phyloP scores from a whole-genome alignment of 1,140 invertebrate genomes.

The Atta colombica region DNA sequence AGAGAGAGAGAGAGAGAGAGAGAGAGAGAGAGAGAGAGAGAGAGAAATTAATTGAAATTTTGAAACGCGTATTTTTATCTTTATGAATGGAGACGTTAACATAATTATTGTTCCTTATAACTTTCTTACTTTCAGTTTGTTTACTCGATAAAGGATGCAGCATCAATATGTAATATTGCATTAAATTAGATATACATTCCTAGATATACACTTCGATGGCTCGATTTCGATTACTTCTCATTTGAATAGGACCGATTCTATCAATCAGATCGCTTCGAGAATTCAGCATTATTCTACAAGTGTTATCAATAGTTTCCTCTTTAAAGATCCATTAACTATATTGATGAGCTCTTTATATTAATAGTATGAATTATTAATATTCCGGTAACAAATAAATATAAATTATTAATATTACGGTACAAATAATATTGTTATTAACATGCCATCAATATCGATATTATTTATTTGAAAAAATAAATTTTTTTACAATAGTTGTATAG shows the following conservation, averaged over 20 bases:
- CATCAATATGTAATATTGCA: background rate
- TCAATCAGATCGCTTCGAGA: constrained; percentile 10
- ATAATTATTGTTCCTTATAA: constrained; percentile 20
- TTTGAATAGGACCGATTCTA: constrained; percentile 37
- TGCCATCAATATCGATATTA: background rate
- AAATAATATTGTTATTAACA: constrained; percentile 32
- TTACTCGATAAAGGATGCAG: constrained; percentile 6
- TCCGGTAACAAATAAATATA: background rate
- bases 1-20: too few species aligned
- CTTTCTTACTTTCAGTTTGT: background rate
- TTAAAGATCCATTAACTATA: background rate
- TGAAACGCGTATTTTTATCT: constrained; percentile 12
- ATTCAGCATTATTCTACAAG: constrained; percentile 34
- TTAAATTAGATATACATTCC: constrained; percentile 46
- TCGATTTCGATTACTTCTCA: constrained; percentile 46
- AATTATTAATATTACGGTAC: too few species aligned
- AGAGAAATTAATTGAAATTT: background rate
- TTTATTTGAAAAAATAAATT: background rate
- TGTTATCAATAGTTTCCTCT: background rate
- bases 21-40: too few species aligned
- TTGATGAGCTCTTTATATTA: background rate
- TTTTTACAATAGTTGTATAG: background rate
- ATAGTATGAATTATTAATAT: constrained; percentile 31
- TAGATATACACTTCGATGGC: background rate
- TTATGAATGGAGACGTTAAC: background rate